A percentile compares a stretch with the other conserved stretches of the same genome.
Evolutionary conservation across 2,888 invertebrate genomes (phyloP).

Genomic region (Noctua comes): DNA sequence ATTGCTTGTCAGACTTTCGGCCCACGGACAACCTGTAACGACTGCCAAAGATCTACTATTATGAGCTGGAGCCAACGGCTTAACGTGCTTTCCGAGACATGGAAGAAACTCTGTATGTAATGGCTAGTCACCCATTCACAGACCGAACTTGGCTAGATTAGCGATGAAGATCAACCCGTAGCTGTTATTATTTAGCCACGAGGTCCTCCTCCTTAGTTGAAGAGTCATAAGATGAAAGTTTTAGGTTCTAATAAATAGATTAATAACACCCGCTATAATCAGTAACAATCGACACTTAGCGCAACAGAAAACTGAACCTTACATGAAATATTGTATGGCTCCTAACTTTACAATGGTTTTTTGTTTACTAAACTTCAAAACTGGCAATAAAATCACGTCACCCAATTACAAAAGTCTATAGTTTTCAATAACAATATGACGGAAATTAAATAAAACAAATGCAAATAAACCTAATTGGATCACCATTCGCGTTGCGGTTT

Average conservation of each 20-base stretch:
- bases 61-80: neutral
- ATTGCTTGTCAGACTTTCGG: too few relatives aligned
- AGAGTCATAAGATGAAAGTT: neutral
- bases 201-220: too few relatives aligned
- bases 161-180: neutral
- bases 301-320: too few relatives aligned
- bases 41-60: too few relatives aligned
- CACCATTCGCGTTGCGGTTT: slow-evolving; percentile 59
- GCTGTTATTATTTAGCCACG: too few relatives aligned
- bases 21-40: too few relatives aligned
- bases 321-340: too few relatives aligned
- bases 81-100: neutral
- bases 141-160: neutral
- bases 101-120: neutral
- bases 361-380: neutral
- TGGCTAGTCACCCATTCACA: too few relatives aligned
- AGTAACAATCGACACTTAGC: too few relatives aligned
- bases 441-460: neutral
- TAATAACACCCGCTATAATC: too few relatives aligned
- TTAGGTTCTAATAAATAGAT: neutral
- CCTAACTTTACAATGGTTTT: neutral
- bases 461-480: slow-evolving; percentile 68
- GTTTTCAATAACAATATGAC: neutral
- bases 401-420: neutral
- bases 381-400: neutral